phyloP scores from a whole-genome alignment of 2,888 invertebrate genomes.

The Chesias legatella region DNA sequence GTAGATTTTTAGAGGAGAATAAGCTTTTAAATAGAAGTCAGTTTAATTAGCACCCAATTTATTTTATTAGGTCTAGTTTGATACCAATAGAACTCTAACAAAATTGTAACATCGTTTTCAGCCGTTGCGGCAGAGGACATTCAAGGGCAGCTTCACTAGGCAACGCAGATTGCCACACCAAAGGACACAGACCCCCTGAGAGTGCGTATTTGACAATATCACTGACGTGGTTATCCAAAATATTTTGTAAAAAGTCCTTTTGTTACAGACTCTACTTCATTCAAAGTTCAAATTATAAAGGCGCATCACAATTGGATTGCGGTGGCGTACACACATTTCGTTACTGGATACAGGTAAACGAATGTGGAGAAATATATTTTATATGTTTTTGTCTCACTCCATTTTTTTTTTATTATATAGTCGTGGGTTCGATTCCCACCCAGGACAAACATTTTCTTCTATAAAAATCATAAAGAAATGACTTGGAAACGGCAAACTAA shows the following conservation, averaged over 20 bases:
- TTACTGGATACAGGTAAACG: slow-evolving; percentile 93
- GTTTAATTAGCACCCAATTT: no score
- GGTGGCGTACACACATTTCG: slow-evolving; percentile 97
- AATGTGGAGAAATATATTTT: no score
- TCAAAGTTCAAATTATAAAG: slow-evolving; percentile 94
- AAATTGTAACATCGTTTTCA: slow-evolving; percentile 31
- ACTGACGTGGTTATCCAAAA: background rate
- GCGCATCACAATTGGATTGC: slow-evolving; percentile 99
- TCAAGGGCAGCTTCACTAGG: slow-evolving; percentile 92
- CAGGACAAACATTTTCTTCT: no score
- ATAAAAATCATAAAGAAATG: no score
- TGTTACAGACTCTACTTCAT: slow-evolving; percentile 81
- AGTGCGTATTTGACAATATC: slow-evolving; percentile 42
- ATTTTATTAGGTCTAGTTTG: no score
- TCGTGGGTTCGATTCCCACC: no score
- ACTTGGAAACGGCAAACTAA: no score
- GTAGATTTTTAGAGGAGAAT: no score
- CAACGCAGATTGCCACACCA: slow-evolving; percentile 69
- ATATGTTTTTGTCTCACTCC: background rate
- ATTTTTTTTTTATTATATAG: no score
- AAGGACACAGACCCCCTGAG: slow-evolving; percentile 67
- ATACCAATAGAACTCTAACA: no score
- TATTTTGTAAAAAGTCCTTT: slow-evolving; percentile 23
- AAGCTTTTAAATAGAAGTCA: no score
- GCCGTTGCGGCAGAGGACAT: slow-evolving; percentile 82